Base-by-base conservation (phyloP, 2,797 vertebrate genomes). In the Characodon lateralis region DNA sequence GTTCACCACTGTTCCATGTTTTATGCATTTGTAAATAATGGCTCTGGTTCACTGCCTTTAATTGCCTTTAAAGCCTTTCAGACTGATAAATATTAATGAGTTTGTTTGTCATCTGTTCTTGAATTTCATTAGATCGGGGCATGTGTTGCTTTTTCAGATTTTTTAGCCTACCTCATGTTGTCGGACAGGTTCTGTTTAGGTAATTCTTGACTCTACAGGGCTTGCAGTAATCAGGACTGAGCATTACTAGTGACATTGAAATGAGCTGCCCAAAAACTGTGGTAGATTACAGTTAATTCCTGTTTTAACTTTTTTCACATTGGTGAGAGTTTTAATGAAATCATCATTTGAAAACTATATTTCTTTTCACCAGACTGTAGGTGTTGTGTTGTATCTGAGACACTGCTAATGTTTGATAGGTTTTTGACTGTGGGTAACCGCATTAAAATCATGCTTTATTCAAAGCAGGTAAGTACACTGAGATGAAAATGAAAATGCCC, bases 401-500 rank as follows among this genome's bases (percentile, higher is more conserved):
- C 8, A 43, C 20, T 13, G 58, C 12, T 28, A 13, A 18, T 1
- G 26, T 63, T 35, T 63, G 14, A 18, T 20, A 13, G n/a, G 14
- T 51, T 31, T 72, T 31, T 71, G 0, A 65, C 20, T 59, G n/a
- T 41, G 24, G 58, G 31, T 78, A 77, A 82, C 81, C 85, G 78
- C 71, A 85, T 85, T 88, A 59, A 24, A 86, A 83, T 35, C 14
- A 58, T 55, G 73, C 70, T 72, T 84, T 70, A 63, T 46, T 77
- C 51, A 85, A 81, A 80, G 73, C 71, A 76, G 75, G 74, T 78
- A 77, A 56, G 78, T 77, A 68, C 39, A 71, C 63, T 82, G 77
- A 84, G 79, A 86, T 90, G 35, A 35, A 78, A 78, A 86, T 90
- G 84, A 87, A 74, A 83, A 78, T 41, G 79, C 31, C 85, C 85